A percentile compares a stretch with the other conserved stretches of the same genome.
phyloP scores from a whole-genome alignment of 2,113 vertebrate species.

The Onychorhynchus coronatus region DNA sequence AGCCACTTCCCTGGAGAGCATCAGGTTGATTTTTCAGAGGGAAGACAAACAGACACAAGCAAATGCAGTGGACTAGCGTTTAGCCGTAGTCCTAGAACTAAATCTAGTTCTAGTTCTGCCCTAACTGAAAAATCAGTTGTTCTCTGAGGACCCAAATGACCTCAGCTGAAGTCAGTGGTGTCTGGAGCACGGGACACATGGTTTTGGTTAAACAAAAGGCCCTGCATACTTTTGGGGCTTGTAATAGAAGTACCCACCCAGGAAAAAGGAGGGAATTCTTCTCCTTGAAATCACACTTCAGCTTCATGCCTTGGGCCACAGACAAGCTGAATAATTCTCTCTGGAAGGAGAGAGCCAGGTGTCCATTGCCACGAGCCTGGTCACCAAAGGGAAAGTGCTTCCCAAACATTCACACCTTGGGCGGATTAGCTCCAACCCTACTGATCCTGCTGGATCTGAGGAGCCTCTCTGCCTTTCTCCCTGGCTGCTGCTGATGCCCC shows the following conservation, averaged over 20 bases:
- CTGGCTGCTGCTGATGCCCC: fast-evolving
- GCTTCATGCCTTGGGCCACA: not conserved
- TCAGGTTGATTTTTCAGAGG: not conserved
- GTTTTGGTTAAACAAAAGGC: conserved; percentile 4
- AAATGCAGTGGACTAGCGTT: not conserved
- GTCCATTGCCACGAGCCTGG: fast-evolving
- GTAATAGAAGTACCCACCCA: conserved; percentile 23
- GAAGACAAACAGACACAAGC: fast-evolving
- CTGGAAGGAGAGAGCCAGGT: not conserved
- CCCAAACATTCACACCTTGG: not conserved
- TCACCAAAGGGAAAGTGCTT: not conserved
- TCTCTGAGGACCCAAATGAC: not conserved
- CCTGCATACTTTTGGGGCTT: not conserved
- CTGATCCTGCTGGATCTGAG: fast-evolving
- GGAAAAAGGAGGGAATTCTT: not conserved
- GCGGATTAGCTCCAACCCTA: fast-evolving
- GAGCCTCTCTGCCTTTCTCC: not conserved
- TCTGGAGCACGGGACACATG: not conserved
- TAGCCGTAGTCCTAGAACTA: not conserved
- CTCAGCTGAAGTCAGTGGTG: not conserved
- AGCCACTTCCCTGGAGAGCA: not conserved
- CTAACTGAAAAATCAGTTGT: not conserved
- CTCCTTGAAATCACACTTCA: not conserved
- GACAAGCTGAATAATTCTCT: not conserved
- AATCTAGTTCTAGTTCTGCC: not conserved